A percentile compares a stretch with the other conserved stretches of the same genome.
phyloP scores from a whole-genome alignment of 1,140 invertebrate genomes.

The Drosophila tsacasi region DNA sequence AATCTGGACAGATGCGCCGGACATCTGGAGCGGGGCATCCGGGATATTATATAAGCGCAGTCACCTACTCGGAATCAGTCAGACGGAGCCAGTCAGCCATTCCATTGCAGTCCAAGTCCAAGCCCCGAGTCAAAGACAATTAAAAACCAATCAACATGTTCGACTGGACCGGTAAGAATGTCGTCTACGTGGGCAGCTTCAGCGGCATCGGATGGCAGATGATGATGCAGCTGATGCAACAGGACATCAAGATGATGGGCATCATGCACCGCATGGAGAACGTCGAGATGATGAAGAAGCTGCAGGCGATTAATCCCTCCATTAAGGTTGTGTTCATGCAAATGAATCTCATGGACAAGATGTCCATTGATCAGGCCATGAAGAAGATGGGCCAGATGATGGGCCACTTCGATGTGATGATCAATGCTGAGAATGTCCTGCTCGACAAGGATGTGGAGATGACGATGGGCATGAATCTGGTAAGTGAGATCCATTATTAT shows the following conservation, averaged over 20 bases:
- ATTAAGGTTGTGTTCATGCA: constrained; percentile 67
- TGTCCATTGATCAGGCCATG: constrained; percentile 68
- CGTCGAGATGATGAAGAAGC: constrained; percentile 73
- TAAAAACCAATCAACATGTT: constrained; percentile 53
- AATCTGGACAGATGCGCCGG: constrained; percentile 6
- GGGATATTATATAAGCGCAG: constrained; percentile 32
- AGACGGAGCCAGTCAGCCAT: constrained; percentile 25
- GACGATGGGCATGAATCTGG: constrained; percentile 79
- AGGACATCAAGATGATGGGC: constrained; percentile 69
- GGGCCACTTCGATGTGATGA: constrained; percentile 74
- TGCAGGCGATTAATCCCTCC: constrained; percentile 61
- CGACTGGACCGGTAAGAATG: constrained; percentile 77
- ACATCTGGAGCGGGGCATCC: constrained; percentile 32
- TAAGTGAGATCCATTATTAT: background rate
- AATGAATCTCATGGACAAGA: constrained; percentile 69
- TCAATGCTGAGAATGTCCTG: constrained; percentile 75
- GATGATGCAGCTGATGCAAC: constrained; percentile 70
- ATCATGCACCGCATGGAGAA: constrained; percentile 78
- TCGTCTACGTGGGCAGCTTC: constrained; percentile 73
- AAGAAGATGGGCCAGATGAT: constrained; percentile 61
- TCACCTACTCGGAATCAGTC: background rate
- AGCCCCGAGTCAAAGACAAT: background rate
- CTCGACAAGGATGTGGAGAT: constrained; percentile 76
- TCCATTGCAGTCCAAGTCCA: background rate
- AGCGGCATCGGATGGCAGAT: constrained; percentile 75